Conservation (phyloP, 2,797 vertebrate genomes). For the Mycteria americana region DNA sequence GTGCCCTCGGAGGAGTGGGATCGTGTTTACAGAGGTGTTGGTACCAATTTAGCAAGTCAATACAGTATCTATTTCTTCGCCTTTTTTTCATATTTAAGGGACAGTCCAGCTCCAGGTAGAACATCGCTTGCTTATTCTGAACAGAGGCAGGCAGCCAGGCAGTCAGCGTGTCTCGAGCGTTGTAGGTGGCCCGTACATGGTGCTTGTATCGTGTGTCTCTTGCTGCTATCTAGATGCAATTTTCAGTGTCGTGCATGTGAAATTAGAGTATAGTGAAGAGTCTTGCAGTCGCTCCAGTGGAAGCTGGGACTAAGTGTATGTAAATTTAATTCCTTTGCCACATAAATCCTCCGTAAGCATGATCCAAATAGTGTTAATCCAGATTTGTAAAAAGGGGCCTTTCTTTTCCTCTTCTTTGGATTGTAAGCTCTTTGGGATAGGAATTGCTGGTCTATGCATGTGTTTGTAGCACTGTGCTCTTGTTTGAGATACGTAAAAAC, state of each 20-base stretch:
- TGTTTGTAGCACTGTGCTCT: neutral
- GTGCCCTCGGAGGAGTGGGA: constrained; percentile 26
- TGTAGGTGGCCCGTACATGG: rapidly evolving
- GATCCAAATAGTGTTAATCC: constrained; percentile 25
- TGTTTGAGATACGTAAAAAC: neutral
- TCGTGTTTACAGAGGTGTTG: constrained; percentile 18
- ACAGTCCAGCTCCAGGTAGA: neutral
- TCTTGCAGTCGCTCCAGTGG: neutral
- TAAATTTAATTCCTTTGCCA: constrained; percentile 33
- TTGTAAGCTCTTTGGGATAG: neutral
- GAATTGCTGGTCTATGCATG: neutral
- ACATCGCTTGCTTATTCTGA: neutral
- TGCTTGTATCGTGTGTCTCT: neutral
- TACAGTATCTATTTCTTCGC: neutral
- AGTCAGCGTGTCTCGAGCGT: rapidly evolving
- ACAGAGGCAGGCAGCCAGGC: neutral
- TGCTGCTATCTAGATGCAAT: neutral
- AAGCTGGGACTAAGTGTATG: neutral
- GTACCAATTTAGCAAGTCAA: neutral
- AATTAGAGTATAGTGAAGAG: neutral
- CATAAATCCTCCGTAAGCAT: constrained; percentile 7
- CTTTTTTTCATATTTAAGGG: neutral
- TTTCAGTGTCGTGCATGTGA: neutral
- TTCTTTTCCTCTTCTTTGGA: constrained; percentile 2
- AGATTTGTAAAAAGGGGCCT: neutral